Evolutionary conservation across 1,140 invertebrate species (phyloP).

Genomic region (Agrypnia vestita): DNA sequence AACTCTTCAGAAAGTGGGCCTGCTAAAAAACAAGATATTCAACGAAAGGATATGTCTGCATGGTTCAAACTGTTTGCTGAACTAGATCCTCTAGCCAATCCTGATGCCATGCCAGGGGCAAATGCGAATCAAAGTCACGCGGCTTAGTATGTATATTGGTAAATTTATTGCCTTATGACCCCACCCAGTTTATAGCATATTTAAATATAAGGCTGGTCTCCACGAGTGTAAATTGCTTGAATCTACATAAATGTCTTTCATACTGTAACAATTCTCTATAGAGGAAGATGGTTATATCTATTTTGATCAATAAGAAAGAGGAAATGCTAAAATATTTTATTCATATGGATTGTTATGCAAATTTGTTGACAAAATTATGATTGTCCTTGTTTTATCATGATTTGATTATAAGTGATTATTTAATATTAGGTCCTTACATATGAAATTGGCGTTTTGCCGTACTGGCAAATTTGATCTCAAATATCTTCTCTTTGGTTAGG

Average conservation of each 20-base stretch:
- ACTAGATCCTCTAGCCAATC: slow-evolving; percentile 91
- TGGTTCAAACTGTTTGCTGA: slow-evolving; percentile 97
- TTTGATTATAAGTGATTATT: too few relatives aligned
- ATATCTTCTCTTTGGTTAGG: too few relatives aligned
- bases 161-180: slow-evolving; percentile 31
- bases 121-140: slow-evolving; percentile 70
- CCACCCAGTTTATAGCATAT: background rate
- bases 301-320: too few relatives aligned
- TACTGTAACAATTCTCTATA: too few relatives aligned
- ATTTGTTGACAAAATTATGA: too few relatives aligned
- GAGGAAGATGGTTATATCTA: background rate
- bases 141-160: slow-evolving; percentile 53
- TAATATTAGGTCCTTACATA: too few relatives aligned
- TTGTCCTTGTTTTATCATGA: too few relatives aligned
- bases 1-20: slow-evolving; percentile 39
- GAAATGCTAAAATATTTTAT: too few relatives aligned
- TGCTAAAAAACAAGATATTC: slow-evolving; percentile 58
- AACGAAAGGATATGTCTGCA: slow-evolving; percentile 72
- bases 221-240: background rate
- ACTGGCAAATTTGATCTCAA: too few relatives aligned
- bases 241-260: background rate
- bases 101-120: slow-evolving; percentile 70
- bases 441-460: too few relatives aligned
- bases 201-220: background rate
- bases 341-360: too few relatives aligned